These are phyloP conservation scores for rabbit (Oryctolagus cuniculus) DNA, from an alignment of 2,113 vertebrate species.

Conservation along the genomic window DNA sequence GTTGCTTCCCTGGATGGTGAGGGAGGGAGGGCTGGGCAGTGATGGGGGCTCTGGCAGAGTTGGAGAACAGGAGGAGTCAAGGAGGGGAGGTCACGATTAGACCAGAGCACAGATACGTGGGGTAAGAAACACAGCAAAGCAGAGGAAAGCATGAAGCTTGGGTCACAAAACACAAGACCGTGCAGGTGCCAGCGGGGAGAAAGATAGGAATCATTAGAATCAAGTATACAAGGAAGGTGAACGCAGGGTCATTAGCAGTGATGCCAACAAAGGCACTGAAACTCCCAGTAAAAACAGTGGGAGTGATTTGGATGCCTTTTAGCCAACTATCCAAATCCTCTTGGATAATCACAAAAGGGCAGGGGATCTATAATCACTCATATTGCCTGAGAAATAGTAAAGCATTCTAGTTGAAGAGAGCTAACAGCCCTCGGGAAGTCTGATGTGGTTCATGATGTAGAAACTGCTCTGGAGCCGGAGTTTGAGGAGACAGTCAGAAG, in stretches of 20 bases:
- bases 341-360: background rate
- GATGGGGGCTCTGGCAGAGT: background rate
- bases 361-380: background rate
- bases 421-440: background rate
- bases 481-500: fast-evolving
- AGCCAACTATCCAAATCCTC: background rate
- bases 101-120: background rate
- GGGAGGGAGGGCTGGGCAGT: background rate
- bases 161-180: background rate
- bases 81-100: background rate
- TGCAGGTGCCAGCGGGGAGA: background rate
- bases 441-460: background rate
- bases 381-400: background rate
- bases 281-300: background rate
- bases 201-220: background rate
- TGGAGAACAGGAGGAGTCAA: background rate
- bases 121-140: background rate
- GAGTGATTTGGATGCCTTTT: background rate
- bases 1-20: background rate
- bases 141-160: background rate
- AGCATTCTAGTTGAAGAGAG: background rate
- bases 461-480: background rate
- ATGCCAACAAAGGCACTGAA: background rate
- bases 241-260: background rate
- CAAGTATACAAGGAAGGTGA: background rate